A percentile compares a stretch with the other conserved stretches of the same genome.
phyloP scores from a whole-genome alignment of 2,797 vertebrate genomes.

The Antrozous pallidus region DNA sequence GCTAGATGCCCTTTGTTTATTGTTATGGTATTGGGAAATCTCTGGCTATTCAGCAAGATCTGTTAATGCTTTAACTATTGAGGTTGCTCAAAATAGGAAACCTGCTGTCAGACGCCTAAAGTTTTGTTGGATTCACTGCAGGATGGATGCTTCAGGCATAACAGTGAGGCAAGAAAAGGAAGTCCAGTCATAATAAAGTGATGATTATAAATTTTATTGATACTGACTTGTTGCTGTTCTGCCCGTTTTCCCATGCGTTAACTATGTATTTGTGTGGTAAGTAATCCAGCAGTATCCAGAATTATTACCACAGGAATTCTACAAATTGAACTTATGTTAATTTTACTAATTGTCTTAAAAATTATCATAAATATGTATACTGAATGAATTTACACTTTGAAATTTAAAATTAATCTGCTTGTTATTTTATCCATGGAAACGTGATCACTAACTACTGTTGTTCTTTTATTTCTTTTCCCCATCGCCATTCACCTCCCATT shows the following conservation, averaged over 20 bases:
- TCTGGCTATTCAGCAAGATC: not conserved
- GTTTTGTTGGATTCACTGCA: not conserved
- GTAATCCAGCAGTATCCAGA: not conserved
- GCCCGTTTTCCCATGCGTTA: not conserved
- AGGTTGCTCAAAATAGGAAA: not conserved
- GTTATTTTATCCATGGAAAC: not conserved
- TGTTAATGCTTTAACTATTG: not conserved
- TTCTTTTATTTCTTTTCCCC: not conserved
- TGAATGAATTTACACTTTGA: not conserved
- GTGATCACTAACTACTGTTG: not conserved
- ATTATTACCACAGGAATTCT: not conserved
- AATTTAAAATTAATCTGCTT: not conserved
- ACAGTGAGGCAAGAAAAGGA: not conserved
- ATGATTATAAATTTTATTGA: not conserved
- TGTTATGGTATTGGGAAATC: not conserved
- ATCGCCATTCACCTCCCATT: not conserved
- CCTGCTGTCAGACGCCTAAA: fast-evolving
- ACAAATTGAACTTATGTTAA: not conserved
- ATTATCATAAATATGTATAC: not conserved
- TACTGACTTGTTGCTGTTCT: not conserved
- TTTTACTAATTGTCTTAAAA: slow-evolving; percentile 21
- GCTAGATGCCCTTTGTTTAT: not conserved
- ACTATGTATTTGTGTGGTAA: not conserved
- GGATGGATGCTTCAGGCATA: not conserved
- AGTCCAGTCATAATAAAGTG: not conserved